Evolutionary conservation across 2,113 vertebrate species (phyloP).

Genomic region (Microtus oregoni): DNA sequence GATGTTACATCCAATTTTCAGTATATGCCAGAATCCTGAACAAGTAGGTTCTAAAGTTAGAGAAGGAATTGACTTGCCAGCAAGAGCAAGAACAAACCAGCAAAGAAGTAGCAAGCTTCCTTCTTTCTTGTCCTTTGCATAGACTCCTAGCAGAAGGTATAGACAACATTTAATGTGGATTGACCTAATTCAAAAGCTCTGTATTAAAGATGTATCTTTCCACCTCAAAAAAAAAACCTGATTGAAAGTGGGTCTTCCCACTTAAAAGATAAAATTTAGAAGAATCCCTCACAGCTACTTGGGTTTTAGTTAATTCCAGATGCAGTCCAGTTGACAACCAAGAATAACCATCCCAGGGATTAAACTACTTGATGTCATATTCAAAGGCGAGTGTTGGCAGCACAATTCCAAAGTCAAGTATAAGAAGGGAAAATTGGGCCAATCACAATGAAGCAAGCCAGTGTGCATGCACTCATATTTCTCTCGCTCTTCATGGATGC

Average conservation of each 20-base stretch:
- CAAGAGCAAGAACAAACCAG: background rate
- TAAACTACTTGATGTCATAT: background rate
- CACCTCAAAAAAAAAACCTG: background rate
- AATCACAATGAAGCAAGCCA: background rate
- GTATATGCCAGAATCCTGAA: background rate
- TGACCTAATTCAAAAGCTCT: background rate
- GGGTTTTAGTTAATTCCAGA: background rate
- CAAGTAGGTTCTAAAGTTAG: background rate
- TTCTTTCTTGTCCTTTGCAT: background rate
- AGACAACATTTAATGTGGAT: background rate
- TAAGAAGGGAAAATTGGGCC: background rate
- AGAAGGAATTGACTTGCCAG: background rate
- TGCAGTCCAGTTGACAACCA: background rate
- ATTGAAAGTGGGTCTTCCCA: background rate
- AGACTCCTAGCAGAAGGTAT: background rate
- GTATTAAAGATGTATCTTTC: background rate
- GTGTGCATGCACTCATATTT: background rate
- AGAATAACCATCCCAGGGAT: background rate
- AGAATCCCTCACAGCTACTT: background rate
- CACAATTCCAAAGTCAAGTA: background rate
- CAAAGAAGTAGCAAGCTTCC: background rate
- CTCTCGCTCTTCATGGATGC: background rate
- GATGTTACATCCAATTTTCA: background rate
- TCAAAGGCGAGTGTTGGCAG: background rate
- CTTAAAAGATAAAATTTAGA: background rate